A percentile compares a stretch with the other conserved stretches of the same genome.
phyloP scores from a whole-genome alignment of 1,140 invertebrate genomes.

The Brachionus plicatilis region DNA sequence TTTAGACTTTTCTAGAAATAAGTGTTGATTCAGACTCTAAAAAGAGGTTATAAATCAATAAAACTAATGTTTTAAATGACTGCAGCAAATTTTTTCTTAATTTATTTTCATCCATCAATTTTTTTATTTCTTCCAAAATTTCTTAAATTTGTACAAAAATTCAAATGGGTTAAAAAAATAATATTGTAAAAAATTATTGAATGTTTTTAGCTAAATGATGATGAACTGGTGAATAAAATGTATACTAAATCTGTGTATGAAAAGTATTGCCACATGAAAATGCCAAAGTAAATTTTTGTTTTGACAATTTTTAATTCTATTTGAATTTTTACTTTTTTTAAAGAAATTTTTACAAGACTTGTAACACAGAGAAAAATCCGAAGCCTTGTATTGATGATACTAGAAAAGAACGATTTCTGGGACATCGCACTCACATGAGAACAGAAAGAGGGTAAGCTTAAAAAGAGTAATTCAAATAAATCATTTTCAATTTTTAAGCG shows the following conservation, averaged over 20 bases:
- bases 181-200: neutral
- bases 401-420: neutral
- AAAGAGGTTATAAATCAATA: no score
- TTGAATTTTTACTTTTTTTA: neutral
- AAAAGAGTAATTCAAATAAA: neutral
- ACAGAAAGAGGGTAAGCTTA: neutral
- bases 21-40: no score
- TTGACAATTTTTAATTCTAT: neutral
- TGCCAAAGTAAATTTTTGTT: neutral
- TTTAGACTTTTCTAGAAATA: no score
- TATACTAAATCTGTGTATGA: constrained; percentile 8
- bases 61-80: no score
- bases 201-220: neutral
- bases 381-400: neutral
- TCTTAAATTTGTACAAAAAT: no score
- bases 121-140: no score
- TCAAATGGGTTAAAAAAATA: neutral
- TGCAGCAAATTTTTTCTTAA: no score
- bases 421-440: neutral
- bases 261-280: neutral
- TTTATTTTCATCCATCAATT: no score
- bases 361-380: neutral
- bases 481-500: neutral
- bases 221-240: neutral
- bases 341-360: neutral